Evolutionary conservation across 2,797 vertebrate genomes (phyloP).

Genomic region (Lemur catta): DNA sequence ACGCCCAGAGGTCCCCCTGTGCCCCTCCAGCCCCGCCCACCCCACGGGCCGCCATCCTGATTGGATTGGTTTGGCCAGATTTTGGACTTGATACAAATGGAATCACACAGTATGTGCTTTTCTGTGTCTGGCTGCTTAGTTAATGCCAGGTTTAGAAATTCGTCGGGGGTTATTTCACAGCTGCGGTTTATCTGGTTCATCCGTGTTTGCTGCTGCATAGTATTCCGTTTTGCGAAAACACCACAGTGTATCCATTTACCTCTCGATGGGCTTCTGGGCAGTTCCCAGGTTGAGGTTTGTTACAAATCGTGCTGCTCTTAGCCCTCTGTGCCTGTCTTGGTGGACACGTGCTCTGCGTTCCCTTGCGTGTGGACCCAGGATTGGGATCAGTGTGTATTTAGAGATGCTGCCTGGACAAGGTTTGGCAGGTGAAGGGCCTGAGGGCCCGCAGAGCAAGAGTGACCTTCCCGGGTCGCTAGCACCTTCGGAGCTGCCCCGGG

Average conservation of each 20-base stretch:
- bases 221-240: rapidly evolving
- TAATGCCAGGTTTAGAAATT: not conserved
- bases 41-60: not conserved
- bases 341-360: not conserved
- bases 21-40: not conserved
- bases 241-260: not conserved
- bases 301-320: rapidly evolving
- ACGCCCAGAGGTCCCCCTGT: not conserved
- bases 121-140: not conserved
- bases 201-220: rapidly evolving
- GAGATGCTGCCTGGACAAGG: not conserved
- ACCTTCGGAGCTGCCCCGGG: not conserved
- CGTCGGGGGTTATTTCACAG: rapidly evolving
- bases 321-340: not conserved
- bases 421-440: not conserved
- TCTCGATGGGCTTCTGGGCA: not conserved
- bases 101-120: not conserved
- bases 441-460: not conserved
- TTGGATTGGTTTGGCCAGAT: not conserved
- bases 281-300: no score
- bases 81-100: not conserved
- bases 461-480: not conserved
- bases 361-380: not conserved
- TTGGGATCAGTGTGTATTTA: not conserved
- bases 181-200: not conserved